A percentile compares a stretch with the other conserved stretches of the same genome.
Evolutionary conservation across 2,797 vertebrate genomes (phyloP).

Genomic region (Helicolenus hilgendorfi): DNA sequence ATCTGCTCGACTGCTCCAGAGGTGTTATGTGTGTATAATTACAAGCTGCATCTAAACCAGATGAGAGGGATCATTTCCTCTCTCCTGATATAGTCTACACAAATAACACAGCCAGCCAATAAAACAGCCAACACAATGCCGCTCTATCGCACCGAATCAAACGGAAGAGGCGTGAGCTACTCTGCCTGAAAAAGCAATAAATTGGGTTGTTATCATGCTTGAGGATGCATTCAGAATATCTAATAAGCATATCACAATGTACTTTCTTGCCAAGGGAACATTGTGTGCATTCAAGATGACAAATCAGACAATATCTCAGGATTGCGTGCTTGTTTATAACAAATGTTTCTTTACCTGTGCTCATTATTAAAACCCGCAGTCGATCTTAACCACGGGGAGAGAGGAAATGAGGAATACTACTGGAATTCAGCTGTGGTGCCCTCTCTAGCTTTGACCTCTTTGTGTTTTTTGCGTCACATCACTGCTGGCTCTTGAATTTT

Average conservation of each 20-base stretch:
- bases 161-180: neutral
- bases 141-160: slow-evolving; percentile 18
- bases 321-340: neutral
- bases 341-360: neutral
- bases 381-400: neutral
- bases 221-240: neutral
- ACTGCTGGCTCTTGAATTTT: slow-evolving; percentile 42
- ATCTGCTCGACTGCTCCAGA: slow-evolving; percentile 39
- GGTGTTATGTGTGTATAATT: slow-evolving; percentile 40
- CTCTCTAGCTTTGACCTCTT: slow-evolving; percentile 17
- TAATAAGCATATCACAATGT: neutral
- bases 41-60: slow-evolving; percentile 47
- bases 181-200: slow-evolving; percentile 2
- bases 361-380: slow-evolving; percentile 13
- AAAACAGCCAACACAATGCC: neutral
- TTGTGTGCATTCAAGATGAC: neutral
- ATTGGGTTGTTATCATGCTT: neutral
- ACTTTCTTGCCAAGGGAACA: neutral
- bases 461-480: slow-evolving; percentile 15
- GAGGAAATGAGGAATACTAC: slow-evolving; percentile 21
- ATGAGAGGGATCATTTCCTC: slow-evolving; percentile 31
- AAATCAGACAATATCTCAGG: neutral
- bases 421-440: neutral
- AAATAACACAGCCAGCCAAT: slow-evolving; percentile 22
- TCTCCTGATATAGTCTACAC: slow-evolving; percentile 4